Conservation (phyloP, 2,888 invertebrate genomes). For the Drosophila hamatofila region DNA sequence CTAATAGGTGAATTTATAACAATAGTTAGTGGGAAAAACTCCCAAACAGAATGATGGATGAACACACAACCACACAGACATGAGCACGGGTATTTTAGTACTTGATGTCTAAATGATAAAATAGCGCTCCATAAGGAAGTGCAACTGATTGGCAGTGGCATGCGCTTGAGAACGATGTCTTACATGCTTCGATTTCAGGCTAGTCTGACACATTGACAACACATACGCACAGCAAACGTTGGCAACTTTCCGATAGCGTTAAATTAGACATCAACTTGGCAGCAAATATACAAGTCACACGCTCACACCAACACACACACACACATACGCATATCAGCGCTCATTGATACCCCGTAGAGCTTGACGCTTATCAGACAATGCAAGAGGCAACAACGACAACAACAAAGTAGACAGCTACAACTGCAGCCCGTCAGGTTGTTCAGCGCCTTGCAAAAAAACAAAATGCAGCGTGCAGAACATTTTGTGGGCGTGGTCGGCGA, state of each 20-base stretch:
- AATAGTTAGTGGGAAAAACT: no score
- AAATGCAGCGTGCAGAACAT: constrained; percentile 69
- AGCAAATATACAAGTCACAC: constrained; percentile 49
- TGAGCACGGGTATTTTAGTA: background rate
- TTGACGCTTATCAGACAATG: constrained; percentile 62
- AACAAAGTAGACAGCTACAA: constrained; percentile 18
- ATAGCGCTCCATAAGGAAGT: constrained; percentile 14
- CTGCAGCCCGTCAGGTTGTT: constrained; percentile 60
- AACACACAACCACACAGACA: background rate
- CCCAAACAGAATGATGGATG: no score
- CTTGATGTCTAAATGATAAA: constrained; percentile 6
- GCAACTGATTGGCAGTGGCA: constrained; percentile 59
- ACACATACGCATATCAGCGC: constrained; percentile 18
- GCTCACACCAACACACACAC: constrained; percentile 12
- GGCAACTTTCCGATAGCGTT: constrained; percentile 76
- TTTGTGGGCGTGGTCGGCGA: constrained; percentile 63
- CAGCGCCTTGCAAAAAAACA: constrained; percentile 64
- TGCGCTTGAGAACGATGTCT: constrained; percentile 61
- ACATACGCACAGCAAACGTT: constrained; percentile 57
- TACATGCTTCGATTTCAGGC: constrained; percentile 61
- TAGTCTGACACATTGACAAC: constrained; percentile 72
- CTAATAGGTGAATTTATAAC: no score
- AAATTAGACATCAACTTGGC: constrained; percentile 77
- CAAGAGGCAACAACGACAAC: constrained; percentile 17
- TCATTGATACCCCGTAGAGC: constrained; percentile 62